Evolutionary conservation across 2,888 invertebrate species (phyloP), one percentile per base, ranked within the genome.

Genomic region (Chaetoderma sp.): DNA sequence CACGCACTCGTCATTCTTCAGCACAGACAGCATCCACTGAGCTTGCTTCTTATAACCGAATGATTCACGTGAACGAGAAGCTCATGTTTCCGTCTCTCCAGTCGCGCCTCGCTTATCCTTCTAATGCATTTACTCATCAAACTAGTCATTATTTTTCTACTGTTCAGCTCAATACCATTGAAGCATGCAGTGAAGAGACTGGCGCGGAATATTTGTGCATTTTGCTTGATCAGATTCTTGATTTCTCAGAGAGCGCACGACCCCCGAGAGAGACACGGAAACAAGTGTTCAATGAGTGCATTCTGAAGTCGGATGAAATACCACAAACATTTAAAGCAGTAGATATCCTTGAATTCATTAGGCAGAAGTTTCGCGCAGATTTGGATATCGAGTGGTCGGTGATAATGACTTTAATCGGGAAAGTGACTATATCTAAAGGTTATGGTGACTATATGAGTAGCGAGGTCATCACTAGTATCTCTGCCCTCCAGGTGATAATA

Each of bases 151-250:
- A n/a, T n/a, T 58, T 58, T 32, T 58, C 70, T 4, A 58, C 64
- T 18, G 42, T 63, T 47, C 69, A 72, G 50, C 58, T 67, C 2
- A 67, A 71, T 42, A 67, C 70, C 1, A 62, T 76, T 28, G 64
- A 68, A 16, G 66, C 67, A 27, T 69, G 68, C 36, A 66, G 65
- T 50, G 74, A 74, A 49, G 70, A 72, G 18, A n/a, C n/a, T n/a
- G 71, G 70, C 18, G 28, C 36, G 8, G 45, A 60, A 27, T 68
- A 71, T 23, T 49, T 76, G n/a, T 50, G 55, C 18, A 63, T 70
- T 52, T 72, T 69, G n/a, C 36, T 76, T 1, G 39, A 70, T 30
- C 68, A 71, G 39, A 36, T 71, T 0, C 59, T 67, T 13, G 59
- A 62, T 21, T 71, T 73, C 57, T 54, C 68, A n/a, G 33, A 39